Conservation (phyloP, 2,113 vertebrate genomes). For the Carassius gibelio region DNA sequence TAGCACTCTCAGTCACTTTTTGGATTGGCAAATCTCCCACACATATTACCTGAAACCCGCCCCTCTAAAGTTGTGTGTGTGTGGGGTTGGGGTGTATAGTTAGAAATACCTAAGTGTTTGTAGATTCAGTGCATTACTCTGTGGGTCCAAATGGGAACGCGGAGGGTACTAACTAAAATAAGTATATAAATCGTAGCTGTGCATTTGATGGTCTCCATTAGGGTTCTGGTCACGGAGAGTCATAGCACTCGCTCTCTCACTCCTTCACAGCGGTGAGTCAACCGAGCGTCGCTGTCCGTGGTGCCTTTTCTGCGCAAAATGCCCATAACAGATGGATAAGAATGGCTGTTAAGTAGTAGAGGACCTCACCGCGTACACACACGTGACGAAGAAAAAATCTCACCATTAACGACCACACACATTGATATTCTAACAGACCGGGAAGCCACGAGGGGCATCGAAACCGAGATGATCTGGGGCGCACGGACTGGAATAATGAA, state of each 20-base stretch:
- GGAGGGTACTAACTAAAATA: not conserved
- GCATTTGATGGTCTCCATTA: constrained; percentile 22
- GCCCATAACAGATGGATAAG: constrained; percentile 17
- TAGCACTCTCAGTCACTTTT: not conserved
- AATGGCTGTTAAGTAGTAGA: constrained; percentile 12
- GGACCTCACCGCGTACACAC: not conserved
- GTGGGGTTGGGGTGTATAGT: no score
- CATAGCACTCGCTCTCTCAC: constrained; percentile 49
- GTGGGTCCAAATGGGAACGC: not conserved
- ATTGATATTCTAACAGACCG: constrained; percentile 59
- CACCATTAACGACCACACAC: constrained; percentile 67
- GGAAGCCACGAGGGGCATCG: constrained; percentile 55
- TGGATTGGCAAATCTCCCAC: not conserved
- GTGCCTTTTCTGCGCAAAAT: constrained; percentile 45
- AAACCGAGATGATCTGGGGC: constrained; percentile 4
- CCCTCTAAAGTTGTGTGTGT: not conserved
- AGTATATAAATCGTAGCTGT: not conserved
- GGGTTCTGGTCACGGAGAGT: constrained; percentile 47
- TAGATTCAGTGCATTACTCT: not conserved
- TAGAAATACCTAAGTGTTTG: not conserved
- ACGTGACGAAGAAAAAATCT: constrained; percentile 32
- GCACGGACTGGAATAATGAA: not conserved
- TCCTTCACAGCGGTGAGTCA: constrained; percentile 49
- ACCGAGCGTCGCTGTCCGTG: constrained; percentile 56
- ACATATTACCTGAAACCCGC: not conserved